Percentiles rank a stretch among this genome's conserved stretches.
Conservation (phyloP, 2,888 invertebrate species). For the Drosophila paucipuncta region DNA sequence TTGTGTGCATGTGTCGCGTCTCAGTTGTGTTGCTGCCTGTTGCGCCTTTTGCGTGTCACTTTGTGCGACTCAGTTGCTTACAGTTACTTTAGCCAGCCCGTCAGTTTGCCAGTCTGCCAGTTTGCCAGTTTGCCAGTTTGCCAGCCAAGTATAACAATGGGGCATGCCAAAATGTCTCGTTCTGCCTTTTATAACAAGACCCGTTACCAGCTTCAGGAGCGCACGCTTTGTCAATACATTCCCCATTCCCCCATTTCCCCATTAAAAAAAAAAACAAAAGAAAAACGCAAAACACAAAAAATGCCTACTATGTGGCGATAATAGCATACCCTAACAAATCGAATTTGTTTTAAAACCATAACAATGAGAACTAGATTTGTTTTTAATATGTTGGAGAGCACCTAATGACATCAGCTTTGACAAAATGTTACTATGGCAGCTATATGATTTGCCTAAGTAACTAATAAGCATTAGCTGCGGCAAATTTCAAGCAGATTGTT, state of each 20-base stretch:
- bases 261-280: constrained; percentile 1
- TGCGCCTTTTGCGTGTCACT: constrained; percentile 78
- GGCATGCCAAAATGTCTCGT: constrained; percentile 71
- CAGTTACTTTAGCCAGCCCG: constrained; percentile 37
- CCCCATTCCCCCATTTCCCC: not conserved
- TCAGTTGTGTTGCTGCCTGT: constrained; percentile 57
- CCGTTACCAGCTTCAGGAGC: constrained; percentile 34
- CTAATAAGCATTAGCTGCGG: not conserved
- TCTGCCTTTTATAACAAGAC: constrained; percentile 68
- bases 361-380: not conserved
- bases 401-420: not conserved
- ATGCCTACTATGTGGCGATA: not conserved
- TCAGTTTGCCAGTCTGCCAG: constrained; percentile 16
- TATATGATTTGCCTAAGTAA: not conserved
- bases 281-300: not conserved
- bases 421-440: not conserved
- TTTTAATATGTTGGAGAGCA: not conserved
- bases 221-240: constrained; percentile 18
- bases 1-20: constrained; percentile 14
- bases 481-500: not conserved
- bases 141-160: constrained; percentile 52
- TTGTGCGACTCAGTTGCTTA: constrained; percentile 62
- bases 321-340: not conserved
- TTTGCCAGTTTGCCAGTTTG: constrained; percentile 7
- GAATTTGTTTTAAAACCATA: not conserved